phyloP scores from a whole-genome alignment of 2,888 invertebrate genomes.

The Opisthograptis luteolata region DNA sequence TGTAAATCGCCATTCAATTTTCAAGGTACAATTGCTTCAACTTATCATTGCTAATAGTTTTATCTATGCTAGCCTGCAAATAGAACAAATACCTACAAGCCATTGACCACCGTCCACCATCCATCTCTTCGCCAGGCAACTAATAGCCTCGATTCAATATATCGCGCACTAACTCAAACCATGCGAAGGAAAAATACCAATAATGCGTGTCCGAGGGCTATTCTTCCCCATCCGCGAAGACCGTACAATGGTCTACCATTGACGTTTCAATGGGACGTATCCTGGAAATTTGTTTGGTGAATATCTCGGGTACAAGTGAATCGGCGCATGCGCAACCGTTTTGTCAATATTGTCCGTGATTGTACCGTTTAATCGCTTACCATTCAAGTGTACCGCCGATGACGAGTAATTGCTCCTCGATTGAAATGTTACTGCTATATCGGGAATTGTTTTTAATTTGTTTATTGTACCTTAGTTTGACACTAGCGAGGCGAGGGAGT shows the following conservation, averaged over 20 bases:
- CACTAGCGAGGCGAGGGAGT: neutral
- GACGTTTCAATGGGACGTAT: conserved; percentile 79
- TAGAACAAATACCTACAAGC: conserved; percentile 17
- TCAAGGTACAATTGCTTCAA: too few species aligned
- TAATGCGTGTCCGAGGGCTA: conserved; percentile 50
- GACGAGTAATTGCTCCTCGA: conserved; percentile 75
- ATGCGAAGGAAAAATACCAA: conserved; percentile 48
- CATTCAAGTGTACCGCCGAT: conserved; percentile 81
- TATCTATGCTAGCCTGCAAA: too few species aligned
- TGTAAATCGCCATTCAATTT: too few species aligned
- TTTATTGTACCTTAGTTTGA: conserved; percentile 3
- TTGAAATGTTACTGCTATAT: conserved; percentile 41
- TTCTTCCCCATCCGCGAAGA: conserved; percentile 44
- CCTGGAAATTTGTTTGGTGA: conserved; percentile 76
- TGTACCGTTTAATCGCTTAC: conserved; percentile 78
- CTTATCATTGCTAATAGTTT: too few species aligned
- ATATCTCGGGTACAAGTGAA: conserved; percentile 44
- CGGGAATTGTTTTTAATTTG: conserved; percentile 32
- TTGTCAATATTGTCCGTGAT: conserved; percentile 78
- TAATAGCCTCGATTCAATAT: conserved; percentile 27
- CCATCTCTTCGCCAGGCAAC: conserved; percentile 21
- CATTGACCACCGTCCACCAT: conserved; percentile 3
- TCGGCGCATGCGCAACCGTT: conserved; percentile 69
- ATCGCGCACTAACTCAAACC: conserved; percentile 32
- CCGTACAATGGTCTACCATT: conserved; percentile 65